Base-by-base conservation (phyloP, 2,888 invertebrate species). In the Opisthograptis luteolata region DNA sequence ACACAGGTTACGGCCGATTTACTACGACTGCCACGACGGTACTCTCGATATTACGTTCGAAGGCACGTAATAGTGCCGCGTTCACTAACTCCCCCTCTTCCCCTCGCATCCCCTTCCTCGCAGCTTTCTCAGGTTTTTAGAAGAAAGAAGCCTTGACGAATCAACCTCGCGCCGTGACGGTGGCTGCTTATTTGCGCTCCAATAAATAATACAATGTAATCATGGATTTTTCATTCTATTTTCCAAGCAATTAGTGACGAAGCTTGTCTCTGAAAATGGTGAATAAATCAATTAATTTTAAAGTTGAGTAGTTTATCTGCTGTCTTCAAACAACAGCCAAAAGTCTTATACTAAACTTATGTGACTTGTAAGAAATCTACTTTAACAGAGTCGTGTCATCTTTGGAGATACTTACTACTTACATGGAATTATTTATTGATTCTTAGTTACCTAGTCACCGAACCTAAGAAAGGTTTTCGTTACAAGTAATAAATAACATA, bases 1-100 rank as follows among this genome's bases (percentile, higher is more conserved):
- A 68, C 63, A 65, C 77, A 78, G 72, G 77, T 73, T 81, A 76
- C 80, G 77, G 73, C 72, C 76, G 81, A 84, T 84, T 84, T 81
- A 82, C 84, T 83, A 83, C 60, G 45, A 49, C n/a, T 81, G 82
- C 84, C 83, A 83, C 60, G 77, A 79, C 75, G 68, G 70, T 76
- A 79, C 78, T 78, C 78, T 77, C 67, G 74, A 70, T 79, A 73
- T 80, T 81, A 83, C 81, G 73, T 81, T 66, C 72, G 72, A 59
- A 70, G 73, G 73, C 78, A 80, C 83, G 81, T 84, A 81, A 80
- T 76, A 74, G 68, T 68, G 68, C 73, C 65, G 68, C 81, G 76
- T 76, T 77, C 81, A 76, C 72, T 77, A 64, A 70, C 71, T 68
- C 72, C 61, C 55, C 27, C 50, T 43, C 35, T 35, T 27, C 28